Percentiles rank a stretch among this genome's conserved stretches.
Conservation (phyloP, 1,140 invertebrate genomes). For the Lutraria rhynchaena region DNA sequence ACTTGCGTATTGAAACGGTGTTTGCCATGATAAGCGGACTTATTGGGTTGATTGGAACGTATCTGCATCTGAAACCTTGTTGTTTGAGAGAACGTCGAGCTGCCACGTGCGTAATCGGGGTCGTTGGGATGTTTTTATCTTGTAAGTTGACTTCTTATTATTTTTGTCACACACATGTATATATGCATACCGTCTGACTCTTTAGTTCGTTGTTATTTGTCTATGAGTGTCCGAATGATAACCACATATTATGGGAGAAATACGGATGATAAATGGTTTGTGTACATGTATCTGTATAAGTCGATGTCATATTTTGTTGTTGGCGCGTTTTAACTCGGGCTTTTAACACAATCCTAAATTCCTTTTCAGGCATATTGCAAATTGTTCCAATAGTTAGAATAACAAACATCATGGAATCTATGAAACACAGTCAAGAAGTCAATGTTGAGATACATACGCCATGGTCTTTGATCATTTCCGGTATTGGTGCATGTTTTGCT, state of each 20-base stretch:
- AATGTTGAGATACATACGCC: neutral
- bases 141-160: neutral
- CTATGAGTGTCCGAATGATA: too few relatives aligned
- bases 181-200: too few relatives aligned
- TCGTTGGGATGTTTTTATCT: neutral
- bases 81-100: neutral
- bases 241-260: too few relatives aligned
- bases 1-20: neutral
- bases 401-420: neutral
- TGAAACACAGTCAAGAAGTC: neutral
- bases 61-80: neutral
- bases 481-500: constrained; percentile 15
- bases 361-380: neutral
- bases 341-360: too few relatives aligned
- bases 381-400: neutral
- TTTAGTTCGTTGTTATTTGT: too few relatives aligned
- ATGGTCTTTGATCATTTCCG: constrained; percentile 6
- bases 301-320: too few relatives aligned
- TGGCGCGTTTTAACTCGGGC: too few relatives aligned
- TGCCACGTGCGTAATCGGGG: neutral
- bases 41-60: neutral
- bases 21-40: neutral
- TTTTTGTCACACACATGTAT: too few relatives aligned
- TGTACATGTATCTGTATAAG: too few relatives aligned
- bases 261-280: too few relatives aligned